A percentile compares a stretch with the other conserved stretches of the same genome.
Conservation (phyloP, 2,888 invertebrate species). For the Eilema sororculum region DNA sequence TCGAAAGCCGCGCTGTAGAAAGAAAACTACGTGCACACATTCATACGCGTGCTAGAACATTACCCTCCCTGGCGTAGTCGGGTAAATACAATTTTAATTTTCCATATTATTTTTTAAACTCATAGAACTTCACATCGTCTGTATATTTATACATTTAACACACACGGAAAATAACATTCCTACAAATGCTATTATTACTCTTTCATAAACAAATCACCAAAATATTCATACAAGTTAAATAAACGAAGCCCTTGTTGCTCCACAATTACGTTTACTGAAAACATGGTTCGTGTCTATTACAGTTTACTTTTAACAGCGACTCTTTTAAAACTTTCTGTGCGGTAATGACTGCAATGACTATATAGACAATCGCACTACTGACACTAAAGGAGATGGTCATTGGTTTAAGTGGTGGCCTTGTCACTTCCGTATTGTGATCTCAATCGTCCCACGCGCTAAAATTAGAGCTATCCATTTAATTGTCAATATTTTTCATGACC, state of each 20-base stretch:
- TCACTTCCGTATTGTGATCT: background rate
- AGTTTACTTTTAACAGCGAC: slow-evolving; percentile 3
- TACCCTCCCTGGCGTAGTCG: no score
- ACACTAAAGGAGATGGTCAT: no score
- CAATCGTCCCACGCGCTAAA: background rate
- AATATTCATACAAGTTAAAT: slow-evolving; percentile 8
- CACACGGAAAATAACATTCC: slow-evolving; percentile 16
- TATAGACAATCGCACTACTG: no score
- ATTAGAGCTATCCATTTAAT: background rate
- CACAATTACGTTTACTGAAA: background rate
- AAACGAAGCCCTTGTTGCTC: slow-evolving; percentile 10
- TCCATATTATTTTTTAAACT: no score
- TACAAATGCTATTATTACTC: slow-evolving; percentile 18
- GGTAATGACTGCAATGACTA: background rate
- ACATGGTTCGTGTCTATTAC: background rate
- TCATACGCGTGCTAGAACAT: no score
- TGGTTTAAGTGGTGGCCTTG: background rate
- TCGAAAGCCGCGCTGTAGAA: no score
- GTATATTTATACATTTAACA: no score
- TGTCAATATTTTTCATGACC: no score
- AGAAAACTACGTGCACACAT: no score
- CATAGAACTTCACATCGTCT: no score
- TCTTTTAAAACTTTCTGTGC: background rate
- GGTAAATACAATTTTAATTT: no score
- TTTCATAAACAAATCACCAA: slow-evolving; percentile 12